phyloP scores from a whole-genome alignment of 2,888 invertebrate species.

The Anthoptus insignis region DNA sequence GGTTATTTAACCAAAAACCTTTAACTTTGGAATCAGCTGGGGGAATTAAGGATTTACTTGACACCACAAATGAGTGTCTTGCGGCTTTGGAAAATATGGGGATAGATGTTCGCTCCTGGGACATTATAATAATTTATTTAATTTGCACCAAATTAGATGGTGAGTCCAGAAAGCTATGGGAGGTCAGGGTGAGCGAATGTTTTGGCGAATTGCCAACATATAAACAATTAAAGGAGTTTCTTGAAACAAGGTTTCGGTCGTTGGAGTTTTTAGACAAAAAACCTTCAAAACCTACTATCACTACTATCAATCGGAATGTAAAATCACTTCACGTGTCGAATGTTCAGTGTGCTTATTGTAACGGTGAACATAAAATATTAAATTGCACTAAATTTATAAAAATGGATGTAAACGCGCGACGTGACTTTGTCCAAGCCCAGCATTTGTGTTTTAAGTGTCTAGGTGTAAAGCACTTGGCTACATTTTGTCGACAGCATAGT shows the following conservation, averaged over 20 bases:
- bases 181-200: constrained; percentile 21
- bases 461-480: constrained; percentile 43
- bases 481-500: constrained; percentile 36
- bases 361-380: constrained; percentile 44
- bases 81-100: constrained; percentile 37
- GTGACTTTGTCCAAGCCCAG: constrained; percentile 43
- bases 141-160: constrained; percentile 31
- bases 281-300: not conserved
- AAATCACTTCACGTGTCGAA: constrained; percentile 5
- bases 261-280: constrained; percentile 34
- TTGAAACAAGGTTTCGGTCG: constrained; percentile 29
- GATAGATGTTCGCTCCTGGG: constrained; percentile 28
- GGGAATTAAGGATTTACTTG: constrained; percentile 42
- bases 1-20: constrained; percentile 11
- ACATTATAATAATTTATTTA: constrained; percentile 36
- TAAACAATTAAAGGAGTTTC: constrained; percentile 23
- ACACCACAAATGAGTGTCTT: constrained; percentile 47
- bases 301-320: constrained; percentile 4
- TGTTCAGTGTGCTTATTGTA: constrained; percentile 14
- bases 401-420: constrained; percentile 29
- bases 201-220: constrained; percentile 26
- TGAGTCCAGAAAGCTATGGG: constrained; percentile 38
- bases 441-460: constrained; percentile 51
- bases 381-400: constrained; percentile 48
- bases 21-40: constrained; percentile 15